Evolutionary conservation across 2,888 invertebrate genomes (phyloP).

Genomic region (Congeria kusceri): DNA sequence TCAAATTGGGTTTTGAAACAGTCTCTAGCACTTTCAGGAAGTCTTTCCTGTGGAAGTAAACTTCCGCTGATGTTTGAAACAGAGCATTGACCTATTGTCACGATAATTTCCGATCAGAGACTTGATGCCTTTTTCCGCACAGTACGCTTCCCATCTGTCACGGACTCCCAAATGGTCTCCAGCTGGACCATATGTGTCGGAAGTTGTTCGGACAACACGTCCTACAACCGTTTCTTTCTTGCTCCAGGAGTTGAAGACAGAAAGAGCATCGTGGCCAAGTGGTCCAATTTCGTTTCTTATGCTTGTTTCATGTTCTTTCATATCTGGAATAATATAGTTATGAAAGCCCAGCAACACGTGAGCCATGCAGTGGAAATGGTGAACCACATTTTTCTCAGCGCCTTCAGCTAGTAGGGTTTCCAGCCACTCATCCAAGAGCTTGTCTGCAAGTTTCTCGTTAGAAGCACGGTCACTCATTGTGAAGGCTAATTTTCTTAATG

Average conservation of each 20-base stretch:
- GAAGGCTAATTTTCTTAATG: slow-evolving; percentile 27
- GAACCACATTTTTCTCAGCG: background rate
- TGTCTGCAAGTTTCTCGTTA: too few species aligned
- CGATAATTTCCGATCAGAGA: slow-evolving; percentile 15
- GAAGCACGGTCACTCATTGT: slow-evolving; percentile 40
- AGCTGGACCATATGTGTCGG: slow-evolving; percentile 44
- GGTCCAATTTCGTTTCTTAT: slow-evolving; percentile 17
- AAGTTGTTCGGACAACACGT: slow-evolving; percentile 28
- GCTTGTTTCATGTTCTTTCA: slow-evolving; percentile 17
- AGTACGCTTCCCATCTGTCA: slow-evolving; percentile 58
- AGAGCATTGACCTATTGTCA: slow-evolving; percentile 16
- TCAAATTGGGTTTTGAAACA: slow-evolving; percentile 44
- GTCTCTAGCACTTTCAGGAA: slow-evolving; percentile 27
- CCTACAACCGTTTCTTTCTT: slow-evolving; percentile 39
- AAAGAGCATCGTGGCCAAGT: slow-evolving; percentile 39
- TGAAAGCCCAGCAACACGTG: slow-evolving; percentile 50
- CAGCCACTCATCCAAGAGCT: slow-evolving; percentile 25
- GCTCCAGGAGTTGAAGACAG: slow-evolving; percentile 36
- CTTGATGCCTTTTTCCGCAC: slow-evolving; percentile 48
- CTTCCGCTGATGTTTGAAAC: slow-evolving; percentile 20
- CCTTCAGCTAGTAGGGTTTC: slow-evolving; percentile 10
- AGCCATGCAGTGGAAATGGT: slow-evolving; percentile 38
- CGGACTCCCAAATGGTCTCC: slow-evolving; percentile 50
- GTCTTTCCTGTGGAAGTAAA: slow-evolving; percentile 4
- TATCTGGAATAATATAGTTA: slow-evolving; percentile 8